Evolutionary conservation across 64 coral and sea anemone species (phyloP), one percentile per base, ranked within the genome.

Genomic region (Actinia tenebrosa): DNA sequence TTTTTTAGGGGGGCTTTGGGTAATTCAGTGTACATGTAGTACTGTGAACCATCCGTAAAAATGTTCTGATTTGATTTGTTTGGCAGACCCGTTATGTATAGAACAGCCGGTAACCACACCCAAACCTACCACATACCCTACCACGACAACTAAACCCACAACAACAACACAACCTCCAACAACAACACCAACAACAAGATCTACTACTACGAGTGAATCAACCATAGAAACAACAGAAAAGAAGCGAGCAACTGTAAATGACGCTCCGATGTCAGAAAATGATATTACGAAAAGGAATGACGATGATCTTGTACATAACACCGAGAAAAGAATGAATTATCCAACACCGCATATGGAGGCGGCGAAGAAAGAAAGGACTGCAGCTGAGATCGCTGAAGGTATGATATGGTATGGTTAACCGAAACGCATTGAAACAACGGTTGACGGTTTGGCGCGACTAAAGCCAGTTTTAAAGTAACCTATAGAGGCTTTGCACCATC

Each of bases 61-160:
- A 2, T 66, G 63, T 14, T 23, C 7, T 66, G 1, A 23, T 30
- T 75, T 42, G 25, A 2, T 75, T 42, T 25, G 22, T 45, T 27
- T 81, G 5, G 10, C 79, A 81, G 79, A 81, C 22, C 79, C 79
- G 22, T 50, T 81, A 22, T 81, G 79, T 50, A 45, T 53, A 46
- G 79, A 81, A 3, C 45, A 81, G 46, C 14, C 79, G 18, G 16
- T 23, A n/a, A 81, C 79, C 16, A 81, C 79, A 81, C 44, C 46
- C 44, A 17, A 55, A 16, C 23, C 83, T 44, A 58, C 83, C 16
- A 84, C 82, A 85, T 44, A 58, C 50, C 83, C 37, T 59, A 58
- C 83, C 3, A 85, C 83, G 63, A 85, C 83, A 61, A 30, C 83
- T 23, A 58, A 26, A 85, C 53, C 83, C 3, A 85, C 83, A 23